A percentile compares a stretch with the other conserved stretches of the same genome.
phyloP scores from a whole-genome alignment of 2,888 invertebrate genomes.

The Amphipyra berbera region DNA sequence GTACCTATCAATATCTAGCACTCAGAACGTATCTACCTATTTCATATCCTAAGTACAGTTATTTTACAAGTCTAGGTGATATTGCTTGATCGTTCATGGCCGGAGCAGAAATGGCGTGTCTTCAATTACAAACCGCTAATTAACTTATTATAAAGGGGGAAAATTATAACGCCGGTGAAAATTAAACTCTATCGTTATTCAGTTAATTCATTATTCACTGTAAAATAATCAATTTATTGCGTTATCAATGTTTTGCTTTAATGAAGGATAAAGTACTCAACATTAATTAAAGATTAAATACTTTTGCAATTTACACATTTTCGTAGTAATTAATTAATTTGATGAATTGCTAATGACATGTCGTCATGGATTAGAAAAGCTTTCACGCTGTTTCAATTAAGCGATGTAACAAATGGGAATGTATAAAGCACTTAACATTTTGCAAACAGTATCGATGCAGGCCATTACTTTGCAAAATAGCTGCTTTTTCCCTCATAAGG shows the following conservation, averaged over 20 bases:
- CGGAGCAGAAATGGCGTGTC: slow-evolving; percentile 10
- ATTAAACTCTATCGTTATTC: no score
- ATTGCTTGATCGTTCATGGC: slow-evolving; percentile 42
- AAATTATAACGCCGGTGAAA: no score
- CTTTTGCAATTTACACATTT: background rate
- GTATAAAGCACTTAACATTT: background rate
- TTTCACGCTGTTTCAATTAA: slow-evolving; percentile 21
- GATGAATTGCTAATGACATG: slow-evolving; percentile 15
- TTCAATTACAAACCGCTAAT: slow-evolving; percentile 26
- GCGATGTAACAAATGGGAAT: background rate
- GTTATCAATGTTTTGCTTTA: slow-evolving; percentile 18
- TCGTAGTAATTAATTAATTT: slow-evolving; percentile 12
- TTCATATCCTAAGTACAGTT: slow-evolving; percentile 16
- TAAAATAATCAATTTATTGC: slow-evolving; percentile 22
- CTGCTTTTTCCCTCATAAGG: no score
- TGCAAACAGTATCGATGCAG: background rate
- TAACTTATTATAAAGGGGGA: slow-evolving; percentile 16
- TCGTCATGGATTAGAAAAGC: slow-evolving; percentile 9
- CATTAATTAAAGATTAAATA: slow-evolving; percentile 15
- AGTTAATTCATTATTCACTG: slow-evolving; percentile 3
- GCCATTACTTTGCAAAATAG: background rate
- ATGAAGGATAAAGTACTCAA: slow-evolving; percentile 11
- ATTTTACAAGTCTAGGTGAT: slow-evolving; percentile 17
- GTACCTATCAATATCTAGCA: slow-evolving; percentile 15
- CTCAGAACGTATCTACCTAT: slow-evolving; percentile 5